Evolutionary conservation across 2,113 vertebrate genomes (phyloP).

Genomic region (Ceuthmochares aereus): DNA sequence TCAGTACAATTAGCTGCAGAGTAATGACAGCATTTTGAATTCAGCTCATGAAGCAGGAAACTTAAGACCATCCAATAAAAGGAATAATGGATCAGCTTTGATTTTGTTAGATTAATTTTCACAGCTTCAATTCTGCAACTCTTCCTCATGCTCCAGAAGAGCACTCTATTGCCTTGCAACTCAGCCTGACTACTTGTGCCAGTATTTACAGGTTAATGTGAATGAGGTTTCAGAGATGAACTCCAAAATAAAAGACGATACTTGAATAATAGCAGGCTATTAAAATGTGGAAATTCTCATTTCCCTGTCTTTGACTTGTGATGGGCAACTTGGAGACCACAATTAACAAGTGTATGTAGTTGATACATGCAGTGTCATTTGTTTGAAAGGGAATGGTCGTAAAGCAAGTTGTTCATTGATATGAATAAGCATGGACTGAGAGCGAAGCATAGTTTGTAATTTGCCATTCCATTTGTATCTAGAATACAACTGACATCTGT

Average conservation of each 20-base stretch:
- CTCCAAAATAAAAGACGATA: background rate
- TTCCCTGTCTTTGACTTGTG: background rate
- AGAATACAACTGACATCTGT: background rate
- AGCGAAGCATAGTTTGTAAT: background rate
- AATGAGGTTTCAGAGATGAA: background rate
- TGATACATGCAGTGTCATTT: background rate
- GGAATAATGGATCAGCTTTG: background rate
- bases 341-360: background rate
- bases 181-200: background rate
- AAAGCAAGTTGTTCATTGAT: background rate
- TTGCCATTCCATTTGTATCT: background rate
- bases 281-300: background rate
- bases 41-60: background rate
- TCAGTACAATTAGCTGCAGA: background rate
- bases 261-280: background rate
- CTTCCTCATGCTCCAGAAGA: background rate
- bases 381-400: background rate
- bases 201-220: background rate
- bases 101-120: background rate
- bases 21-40: background rate
- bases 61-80: background rate
- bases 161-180: background rate
- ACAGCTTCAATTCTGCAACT: background rate
- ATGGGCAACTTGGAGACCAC: background rate
- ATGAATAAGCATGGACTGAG: background rate